Evolutionary conservation across 2,888 invertebrate species (phyloP), one percentile per base, ranked within the genome.

Genomic region (Erebia epiphron): DNA sequence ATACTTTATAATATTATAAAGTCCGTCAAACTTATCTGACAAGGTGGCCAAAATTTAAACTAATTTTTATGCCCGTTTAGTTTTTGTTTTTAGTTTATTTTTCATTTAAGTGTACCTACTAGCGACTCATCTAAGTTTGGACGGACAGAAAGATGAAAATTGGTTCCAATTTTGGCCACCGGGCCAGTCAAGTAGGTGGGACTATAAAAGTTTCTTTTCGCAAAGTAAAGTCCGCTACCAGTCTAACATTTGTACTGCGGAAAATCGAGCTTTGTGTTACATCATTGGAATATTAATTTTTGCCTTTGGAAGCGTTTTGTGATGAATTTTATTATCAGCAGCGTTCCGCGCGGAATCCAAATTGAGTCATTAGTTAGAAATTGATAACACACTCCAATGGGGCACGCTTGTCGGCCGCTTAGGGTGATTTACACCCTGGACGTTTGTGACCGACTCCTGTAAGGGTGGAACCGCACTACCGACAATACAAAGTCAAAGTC

Each of bases 231-330:
- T n/a, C 46, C 62, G 62, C 73, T 50, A 52, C 43, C 46, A 71
- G 71, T 60, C 71, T 63, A 52, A 66, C 46, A 13, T 79, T 83
- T 78, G 71, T 3, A 35, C 79, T 73, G 67, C 73, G 77, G 75
- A 75, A 21, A 83, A 83, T 82, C 86, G 80, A 85, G 86, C 85
- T 84, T 86, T 85, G 82, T 83, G 89, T 90, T 86, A 91, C 90
- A 89, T 91, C 91, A 90, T 88, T 83, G 86, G 92, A 92, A 92
- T 92, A 92, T 92, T 92, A 92, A 92, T 92, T 91, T 89, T 90
- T 89, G 88, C 87, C 85, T 85, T 84, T 85, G 87, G 87, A 87
- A 89, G 86, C 86, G 85, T 87, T 86, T 79, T 85, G 83, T 88
- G 91, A 91, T 91, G 91, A 92, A 91, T 91, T 91, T 91, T 91